Evolutionary conservation across 2,888 invertebrate species (phyloP).

Genomic region (Cistogaster globosa): DNA sequence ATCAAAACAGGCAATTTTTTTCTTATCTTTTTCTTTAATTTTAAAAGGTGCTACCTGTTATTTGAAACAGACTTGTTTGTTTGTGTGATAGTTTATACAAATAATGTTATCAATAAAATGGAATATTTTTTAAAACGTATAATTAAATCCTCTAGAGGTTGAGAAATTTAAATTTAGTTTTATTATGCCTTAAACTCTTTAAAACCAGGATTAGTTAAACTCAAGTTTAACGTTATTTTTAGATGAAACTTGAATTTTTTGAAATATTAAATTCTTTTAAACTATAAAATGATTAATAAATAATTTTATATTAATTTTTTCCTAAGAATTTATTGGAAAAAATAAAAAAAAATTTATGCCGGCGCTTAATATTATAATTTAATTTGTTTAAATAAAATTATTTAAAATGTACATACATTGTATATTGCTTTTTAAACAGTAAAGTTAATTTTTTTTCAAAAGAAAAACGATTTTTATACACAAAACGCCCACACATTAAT

Average conservation of each 20-base stretch:
- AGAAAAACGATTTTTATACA: slow-evolving; percentile 19
- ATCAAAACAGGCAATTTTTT: not conserved
- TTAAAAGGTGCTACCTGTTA: slow-evolving; percentile 61
- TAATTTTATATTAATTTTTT: too few relatives aligned
- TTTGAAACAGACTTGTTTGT: slow-evolving; percentile 25
- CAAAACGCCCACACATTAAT: slow-evolving; percentile 57
- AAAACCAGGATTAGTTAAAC: not conserved
- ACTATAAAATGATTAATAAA: too few relatives aligned
- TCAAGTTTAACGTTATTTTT: not conserved
- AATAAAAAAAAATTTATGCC: not conserved
- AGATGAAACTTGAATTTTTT: too few relatives aligned
- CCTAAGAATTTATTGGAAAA: too few relatives aligned
- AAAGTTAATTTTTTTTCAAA: slow-evolving; percentile 3
- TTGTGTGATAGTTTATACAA: not conserved
- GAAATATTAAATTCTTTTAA: too few relatives aligned
- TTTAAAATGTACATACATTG: not conserved
- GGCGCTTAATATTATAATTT: not conserved
- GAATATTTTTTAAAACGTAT: not conserved
- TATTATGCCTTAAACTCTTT: not conserved
- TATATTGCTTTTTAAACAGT: slow-evolving; percentile 20
- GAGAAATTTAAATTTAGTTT: not conserved
- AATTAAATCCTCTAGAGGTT: too few relatives aligned
- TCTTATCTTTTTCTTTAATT: slow-evolving; percentile 20
- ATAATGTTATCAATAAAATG: slow-evolving; percentile 3
- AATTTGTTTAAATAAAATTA: too few relatives aligned